Base-by-base conservation (phyloP, 2,797 vertebrate species). In the Eulemur mongoz region DNA sequence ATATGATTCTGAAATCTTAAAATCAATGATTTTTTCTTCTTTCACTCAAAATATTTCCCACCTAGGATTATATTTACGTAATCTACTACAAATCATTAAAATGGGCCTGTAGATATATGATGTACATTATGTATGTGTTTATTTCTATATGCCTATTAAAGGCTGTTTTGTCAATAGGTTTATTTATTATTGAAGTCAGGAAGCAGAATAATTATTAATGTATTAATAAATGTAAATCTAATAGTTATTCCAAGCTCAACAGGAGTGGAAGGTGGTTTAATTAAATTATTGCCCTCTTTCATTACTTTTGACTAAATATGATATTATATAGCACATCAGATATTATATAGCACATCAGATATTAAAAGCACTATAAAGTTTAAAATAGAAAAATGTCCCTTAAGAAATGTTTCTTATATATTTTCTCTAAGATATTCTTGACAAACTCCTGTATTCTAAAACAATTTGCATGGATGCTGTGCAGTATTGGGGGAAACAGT, bases 391-490 rank as follows among this genome's bases (percentile, higher is more conserved):
- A 93, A 67, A 63, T 86, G 43, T 48, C 0, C 87, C 11, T 83
- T 40, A 81, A 43, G 4, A 79, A 38, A 76, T 14, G 1, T 69
- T 59, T 81, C 2, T 76, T 48, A 32, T 43, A 0, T 92, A 30
- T 95, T 97, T 89, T 91, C 45, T 92, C 85, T 79, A 91, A 99
- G 99, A 91, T 40, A 99, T 99, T 96, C 87, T 99, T 52, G 99
- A 99, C 91, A 98, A 97, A 10, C 30, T 99, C 94, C 97, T 99
- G 99, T 99, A 98, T 98, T 99, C 99, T 97, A 99, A 99, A 98
- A 99, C 99, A 0, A 14, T 99, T 90, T 99, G 99, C 95, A 99
- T 99, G 99, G 99, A 99, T 97, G 98, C 99, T 63, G 98, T 99
- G 80, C 99, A 99, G 90, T 61, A 80, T 13, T 99, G 99, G 99